Evolutionary conservation across 2,113 vertebrate genomes (phyloP).

Genomic region (Rhombomys opimus): DNA sequence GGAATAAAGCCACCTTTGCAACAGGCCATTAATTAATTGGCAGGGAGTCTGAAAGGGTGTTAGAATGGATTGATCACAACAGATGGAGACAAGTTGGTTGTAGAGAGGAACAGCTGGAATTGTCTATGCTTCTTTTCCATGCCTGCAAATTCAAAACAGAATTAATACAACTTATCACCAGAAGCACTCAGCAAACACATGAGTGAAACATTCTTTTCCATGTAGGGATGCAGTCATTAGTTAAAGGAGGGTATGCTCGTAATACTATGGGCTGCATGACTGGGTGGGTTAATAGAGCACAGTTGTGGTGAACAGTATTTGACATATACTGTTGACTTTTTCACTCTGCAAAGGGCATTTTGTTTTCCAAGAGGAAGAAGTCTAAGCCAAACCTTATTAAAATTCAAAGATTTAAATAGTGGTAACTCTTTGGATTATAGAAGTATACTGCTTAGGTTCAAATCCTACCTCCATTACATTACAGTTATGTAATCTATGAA

Average conservation of each 20-base stretch:
- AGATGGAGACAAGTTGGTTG: conserved; percentile 19
- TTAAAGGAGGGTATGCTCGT: neutral
- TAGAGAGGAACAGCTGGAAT: conserved; percentile 48
- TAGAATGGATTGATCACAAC: conserved; percentile 15
- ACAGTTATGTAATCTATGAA: neutral
- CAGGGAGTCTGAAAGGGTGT: conserved; percentile 12
- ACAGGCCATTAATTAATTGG: conserved; percentile 24
- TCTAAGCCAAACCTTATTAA: neutral
- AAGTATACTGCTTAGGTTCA: neutral
- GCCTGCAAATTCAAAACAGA: conserved; percentile 43
- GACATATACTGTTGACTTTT: neutral
- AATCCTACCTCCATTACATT: neutral
- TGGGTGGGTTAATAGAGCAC: neutral
- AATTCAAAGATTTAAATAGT: neutral
- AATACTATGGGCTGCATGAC: neutral
- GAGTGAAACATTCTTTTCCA: neutral
- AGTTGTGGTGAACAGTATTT: neutral
- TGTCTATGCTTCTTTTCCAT: neutral
- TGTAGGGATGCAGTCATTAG: neutral
- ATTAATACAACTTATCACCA: conserved; percentile 31
- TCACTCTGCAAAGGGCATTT: neutral
- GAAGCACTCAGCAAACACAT: neutral
- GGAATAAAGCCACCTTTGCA: neutral
- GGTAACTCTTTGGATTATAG: neutral
- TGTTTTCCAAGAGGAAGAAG: neutral